phyloP scores from a whole-genome alignment of 2,113 vertebrate genomes.

The Forbesichthys papilliferus region DNA sequence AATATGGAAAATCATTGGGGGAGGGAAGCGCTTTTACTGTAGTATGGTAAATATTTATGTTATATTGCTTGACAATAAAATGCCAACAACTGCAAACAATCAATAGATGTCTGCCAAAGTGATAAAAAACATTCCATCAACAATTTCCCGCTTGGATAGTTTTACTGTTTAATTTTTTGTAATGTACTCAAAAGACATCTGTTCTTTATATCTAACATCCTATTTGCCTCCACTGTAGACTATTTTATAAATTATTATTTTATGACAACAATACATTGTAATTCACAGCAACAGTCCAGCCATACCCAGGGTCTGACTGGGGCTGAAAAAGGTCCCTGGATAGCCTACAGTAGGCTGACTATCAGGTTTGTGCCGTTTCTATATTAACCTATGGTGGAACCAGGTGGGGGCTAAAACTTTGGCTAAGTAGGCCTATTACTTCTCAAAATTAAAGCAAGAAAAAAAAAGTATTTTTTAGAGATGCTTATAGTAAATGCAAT shows the following conservation, averaged over 20 bases:
- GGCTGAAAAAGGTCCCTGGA: too few species aligned
- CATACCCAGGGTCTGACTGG: too few species aligned
- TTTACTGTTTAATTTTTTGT: background rate
- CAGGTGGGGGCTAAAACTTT: background rate
- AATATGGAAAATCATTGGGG: background rate
- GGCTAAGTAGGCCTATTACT: too few species aligned
- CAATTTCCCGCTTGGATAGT: background rate
- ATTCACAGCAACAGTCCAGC: constrained; percentile 3
- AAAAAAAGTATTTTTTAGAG: too few species aligned
- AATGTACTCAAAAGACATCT: constrained; percentile 4
- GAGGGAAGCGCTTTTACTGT: too few species aligned
- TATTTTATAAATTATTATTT: constrained; percentile 1
- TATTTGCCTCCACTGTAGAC: constrained; percentile 17
- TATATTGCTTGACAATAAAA: background rate
- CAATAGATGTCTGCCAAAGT: background rate
- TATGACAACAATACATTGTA: background rate
- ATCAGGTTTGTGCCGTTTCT: too few species aligned
- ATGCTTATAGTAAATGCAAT: too few species aligned
- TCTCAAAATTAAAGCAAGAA: too few species aligned
- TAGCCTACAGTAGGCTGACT: too few species aligned
- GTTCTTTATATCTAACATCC: constrained; percentile 9
- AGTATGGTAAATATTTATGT: too few species aligned
- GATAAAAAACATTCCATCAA: background rate
- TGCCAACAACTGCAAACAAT: background rate
- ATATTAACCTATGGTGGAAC: background rate